Conservation (phyloP, 2,888 invertebrate genomes). For the Harmothoe impar region DNA sequence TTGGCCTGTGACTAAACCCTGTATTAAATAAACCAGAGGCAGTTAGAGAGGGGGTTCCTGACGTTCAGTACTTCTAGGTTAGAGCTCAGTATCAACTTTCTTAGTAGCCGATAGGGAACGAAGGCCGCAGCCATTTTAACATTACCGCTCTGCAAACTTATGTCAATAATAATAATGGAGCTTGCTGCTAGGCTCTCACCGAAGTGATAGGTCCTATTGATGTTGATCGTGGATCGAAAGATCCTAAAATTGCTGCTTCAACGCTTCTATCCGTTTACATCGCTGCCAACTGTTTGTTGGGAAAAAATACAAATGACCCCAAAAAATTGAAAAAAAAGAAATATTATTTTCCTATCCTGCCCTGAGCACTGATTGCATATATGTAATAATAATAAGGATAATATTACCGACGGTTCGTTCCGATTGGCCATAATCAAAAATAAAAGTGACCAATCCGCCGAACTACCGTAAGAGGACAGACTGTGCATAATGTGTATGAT, state of each 20-base stretch:
- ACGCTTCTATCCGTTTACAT: slow-evolving; percentile 53
- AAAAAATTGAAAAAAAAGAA: slow-evolving; percentile 36
- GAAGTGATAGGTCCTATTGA: slow-evolving; percentile 27
- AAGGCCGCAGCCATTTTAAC: slow-evolving; percentile 10
- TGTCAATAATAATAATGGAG: background rate
- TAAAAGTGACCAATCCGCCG: slow-evolving; percentile 22
- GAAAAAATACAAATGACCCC: slow-evolving; percentile 34
- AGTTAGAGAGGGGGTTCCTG: slow-evolving; percentile 27
- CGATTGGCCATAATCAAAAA: slow-evolving; percentile 36
- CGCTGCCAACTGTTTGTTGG: slow-evolving; percentile 59
- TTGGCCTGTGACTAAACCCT: background rate
- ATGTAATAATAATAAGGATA: background rate
- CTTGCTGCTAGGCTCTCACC: background rate
- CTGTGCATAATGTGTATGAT: slow-evolving; percentile 51
- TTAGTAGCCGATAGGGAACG: slow-evolving; percentile 39
- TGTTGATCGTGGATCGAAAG: slow-evolving; percentile 10
- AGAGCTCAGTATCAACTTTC: slow-evolving; percentile 48
- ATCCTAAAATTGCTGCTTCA: slow-evolving; percentile 38
- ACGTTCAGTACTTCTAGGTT: slow-evolving; percentile 57
- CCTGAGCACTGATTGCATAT: slow-evolving; percentile 37
- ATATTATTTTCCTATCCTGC: slow-evolving; percentile 57
- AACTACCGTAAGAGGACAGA: background rate
- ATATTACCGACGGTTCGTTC: slow-evolving; percentile 1
- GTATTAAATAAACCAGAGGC: slow-evolving; percentile 40
- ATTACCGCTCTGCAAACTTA: background rate